Percentiles rank a stretch among this genome's conserved stretches.
Evolutionary conservation across 2,888 invertebrate genomes (phyloP).

Genomic region (Geotrupes spiniger): DNA sequence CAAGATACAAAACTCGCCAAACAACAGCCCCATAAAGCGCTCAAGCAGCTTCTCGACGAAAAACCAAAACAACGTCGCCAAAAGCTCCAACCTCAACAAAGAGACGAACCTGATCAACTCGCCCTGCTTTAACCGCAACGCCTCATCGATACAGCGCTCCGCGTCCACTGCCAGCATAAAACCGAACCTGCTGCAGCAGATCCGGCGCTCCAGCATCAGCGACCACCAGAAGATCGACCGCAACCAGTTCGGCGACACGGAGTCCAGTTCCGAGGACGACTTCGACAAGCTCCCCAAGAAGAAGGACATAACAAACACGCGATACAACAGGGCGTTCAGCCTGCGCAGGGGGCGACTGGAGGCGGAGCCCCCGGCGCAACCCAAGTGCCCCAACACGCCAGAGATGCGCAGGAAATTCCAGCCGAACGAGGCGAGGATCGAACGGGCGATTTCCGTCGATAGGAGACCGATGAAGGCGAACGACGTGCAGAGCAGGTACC

Average conservation of each 20-base stretch:
- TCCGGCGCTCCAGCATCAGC: slow-evolving; percentile 35
- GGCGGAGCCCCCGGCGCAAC: slow-evolving; percentile 49
- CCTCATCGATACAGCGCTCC: slow-evolving; percentile 47
- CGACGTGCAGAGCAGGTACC: slow-evolving; percentile 48
- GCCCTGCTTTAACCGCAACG: slow-evolving; percentile 36
- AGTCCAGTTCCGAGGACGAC: slow-evolving; percentile 54
- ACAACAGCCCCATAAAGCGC: slow-evolving; percentile 57
- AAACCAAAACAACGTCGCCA: slow-evolving; percentile 40
- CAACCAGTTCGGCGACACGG: slow-evolving; percentile 47
- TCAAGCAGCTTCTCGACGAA: slow-evolving; percentile 64
- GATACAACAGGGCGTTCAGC: slow-evolving; percentile 72
- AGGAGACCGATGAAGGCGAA: slow-evolving; percentile 43
- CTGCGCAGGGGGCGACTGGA: slow-evolving; percentile 64
- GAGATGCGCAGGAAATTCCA: slow-evolving; percentile 60
- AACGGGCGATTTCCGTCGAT: slow-evolving; percentile 49
- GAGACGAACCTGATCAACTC: slow-evolving; percentile 36
- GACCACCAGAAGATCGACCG: slow-evolving; percentile 46
- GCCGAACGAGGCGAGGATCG: slow-evolving; percentile 35
- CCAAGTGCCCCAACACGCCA: slow-evolving; percentile 60
- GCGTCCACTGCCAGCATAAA: slow-evolving; percentile 51
- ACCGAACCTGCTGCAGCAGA: slow-evolving; percentile 35
- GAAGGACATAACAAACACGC: slow-evolving; percentile 54
- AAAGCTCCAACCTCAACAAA: slow-evolving; percentile 24
- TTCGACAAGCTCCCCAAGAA: slow-evolving; percentile 47
- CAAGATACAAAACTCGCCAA: slow-evolving; percentile 49